A percentile compares a stretch with the other conserved stretches of the same genome.
These are phyloP conservation scores for Phenacoccus solenopsis DNA, from an alignment of 1,140 invertebrate genomes.

Conservation along the genomic window DNA sequence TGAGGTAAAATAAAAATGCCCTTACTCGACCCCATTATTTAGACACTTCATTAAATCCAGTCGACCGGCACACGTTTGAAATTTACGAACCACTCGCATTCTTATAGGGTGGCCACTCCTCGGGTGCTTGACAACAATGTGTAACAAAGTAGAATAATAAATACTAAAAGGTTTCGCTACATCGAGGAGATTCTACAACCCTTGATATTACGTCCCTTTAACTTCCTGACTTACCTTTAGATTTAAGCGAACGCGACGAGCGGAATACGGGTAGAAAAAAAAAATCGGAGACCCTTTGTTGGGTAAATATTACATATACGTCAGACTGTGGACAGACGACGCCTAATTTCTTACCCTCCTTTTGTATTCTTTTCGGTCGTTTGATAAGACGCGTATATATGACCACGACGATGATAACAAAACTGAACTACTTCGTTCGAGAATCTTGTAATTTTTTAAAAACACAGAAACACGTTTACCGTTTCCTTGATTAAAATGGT, in stretches of 20 bases:
- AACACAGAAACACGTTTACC: slow-evolving; percentile 1
- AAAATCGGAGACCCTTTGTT: neutral
- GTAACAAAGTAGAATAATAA: slow-evolving; percentile 11
- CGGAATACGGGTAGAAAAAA: neutral
- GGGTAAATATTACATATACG: neutral
- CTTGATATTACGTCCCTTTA: neutral
- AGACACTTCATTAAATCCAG: too few species aligned
- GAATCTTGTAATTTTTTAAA: neutral
- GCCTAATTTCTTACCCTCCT: slow-evolving; percentile 5
- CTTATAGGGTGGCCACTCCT: slow-evolving; percentile 8
- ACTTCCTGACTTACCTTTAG: slow-evolving; percentile 14
- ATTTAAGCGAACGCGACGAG: too few species aligned
- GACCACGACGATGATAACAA: neutral
- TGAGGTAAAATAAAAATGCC: too few species aligned
- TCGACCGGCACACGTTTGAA: neutral
- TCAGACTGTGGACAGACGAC: slow-evolving; percentile 11
- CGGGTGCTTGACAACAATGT: slow-evolving; percentile 15
- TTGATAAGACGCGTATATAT: too few species aligned
- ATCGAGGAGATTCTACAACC: slow-evolving; percentile 8
- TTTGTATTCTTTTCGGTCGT: neutral
- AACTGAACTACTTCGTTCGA: neutral
- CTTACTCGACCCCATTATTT: too few species aligned
- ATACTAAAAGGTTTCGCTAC: slow-evolving; percentile 17
- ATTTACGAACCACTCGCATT: neutral
- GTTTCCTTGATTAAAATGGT: neutral